Evolutionary conservation across 2,888 invertebrate species (phyloP).

Genomic region (Scaptomyza reducta): DNA sequence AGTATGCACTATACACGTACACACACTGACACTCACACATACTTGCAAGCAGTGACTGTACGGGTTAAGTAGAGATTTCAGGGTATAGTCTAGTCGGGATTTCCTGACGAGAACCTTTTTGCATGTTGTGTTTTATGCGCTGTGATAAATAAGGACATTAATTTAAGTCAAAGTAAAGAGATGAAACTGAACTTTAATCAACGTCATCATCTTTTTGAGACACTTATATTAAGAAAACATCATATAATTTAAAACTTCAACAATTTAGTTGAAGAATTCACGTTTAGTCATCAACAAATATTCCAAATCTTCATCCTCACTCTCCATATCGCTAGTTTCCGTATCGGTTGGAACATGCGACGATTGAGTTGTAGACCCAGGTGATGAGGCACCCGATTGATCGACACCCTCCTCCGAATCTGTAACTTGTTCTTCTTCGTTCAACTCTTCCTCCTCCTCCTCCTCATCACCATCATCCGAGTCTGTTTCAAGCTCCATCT

Average conservation of each 20-base stretch:
- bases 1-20: too few species aligned
- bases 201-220: background rate
- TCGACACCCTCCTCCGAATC: background rate
- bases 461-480: background rate
- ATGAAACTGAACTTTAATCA: constrained; percentile 2
- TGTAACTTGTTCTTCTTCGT: background rate
- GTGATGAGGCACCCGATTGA: constrained; percentile 3
- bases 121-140: constrained; percentile 47
- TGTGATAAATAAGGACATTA: constrained; percentile 8
- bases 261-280: constrained; percentile 29
- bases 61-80: too few species aligned
- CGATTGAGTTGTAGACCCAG: background rate
- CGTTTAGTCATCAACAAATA: constrained; percentile 7
- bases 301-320: constrained; percentile 15
- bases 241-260: constrained; percentile 4
- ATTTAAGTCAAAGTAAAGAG: background rate
- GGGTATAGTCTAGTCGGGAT: too few species aligned
- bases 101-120: too few species aligned
- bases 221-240: background rate
- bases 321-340: constrained; percentile 9
- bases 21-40: too few species aligned
- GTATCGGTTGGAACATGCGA: constrained; percentile 7
- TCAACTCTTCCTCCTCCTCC: background rate
- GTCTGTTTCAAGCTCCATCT: background rate
- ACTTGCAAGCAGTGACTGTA: too few species aligned